phyloP scores from a whole-genome alignment of 2,797 vertebrate species.

The Catostomus latipinnis region DNA sequence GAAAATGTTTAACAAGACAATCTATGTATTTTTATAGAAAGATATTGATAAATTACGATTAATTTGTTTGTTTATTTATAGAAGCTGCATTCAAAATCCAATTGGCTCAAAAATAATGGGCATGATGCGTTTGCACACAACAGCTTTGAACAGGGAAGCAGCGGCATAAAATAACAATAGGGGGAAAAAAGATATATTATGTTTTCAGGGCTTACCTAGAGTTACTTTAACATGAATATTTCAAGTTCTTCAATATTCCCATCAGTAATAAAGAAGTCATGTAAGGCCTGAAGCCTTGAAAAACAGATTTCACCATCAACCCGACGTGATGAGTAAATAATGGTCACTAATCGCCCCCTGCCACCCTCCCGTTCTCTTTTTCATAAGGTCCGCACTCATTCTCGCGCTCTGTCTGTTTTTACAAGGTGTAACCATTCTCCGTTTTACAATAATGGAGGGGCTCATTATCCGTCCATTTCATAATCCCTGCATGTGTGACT shows the following conservation, averaged over 20 bases:
- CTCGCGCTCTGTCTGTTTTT: constrained; percentile 61
- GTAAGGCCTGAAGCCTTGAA: neutral
- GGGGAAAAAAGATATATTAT: neutral
- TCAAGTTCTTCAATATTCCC: neutral
- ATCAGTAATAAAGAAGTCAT: constrained; percentile 6
- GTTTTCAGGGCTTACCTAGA: neutral
- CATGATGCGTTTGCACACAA: too few relatives aligned
- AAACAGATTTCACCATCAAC: constrained; percentile 41
- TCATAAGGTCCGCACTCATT: constrained; percentile 61
- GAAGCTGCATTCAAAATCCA: too few relatives aligned
- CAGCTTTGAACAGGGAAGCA: neutral
- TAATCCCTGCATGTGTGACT: constrained; percentile 52
- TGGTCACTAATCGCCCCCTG: constrained; percentile 26
- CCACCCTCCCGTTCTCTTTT: constrained; percentile 55
- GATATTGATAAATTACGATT: too few relatives aligned
- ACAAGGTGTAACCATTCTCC: constrained; percentile 70
- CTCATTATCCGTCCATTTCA: constrained; percentile 71
- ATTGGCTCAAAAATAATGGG: too few relatives aligned
- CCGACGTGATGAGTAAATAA: constrained; percentile 49
- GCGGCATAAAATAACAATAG: neutral
- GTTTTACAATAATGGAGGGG: constrained; percentile 71
- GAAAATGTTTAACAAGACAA: too few relatives aligned
- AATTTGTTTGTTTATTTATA: too few relatives aligned
- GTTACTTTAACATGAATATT: neutral
- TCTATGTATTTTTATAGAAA: too few relatives aligned